Evolutionary conservation across 2,113 vertebrate species (phyloP), one percentile per base, ranked within the genome.

Genomic region (Megatriorchis doriae): DNA sequence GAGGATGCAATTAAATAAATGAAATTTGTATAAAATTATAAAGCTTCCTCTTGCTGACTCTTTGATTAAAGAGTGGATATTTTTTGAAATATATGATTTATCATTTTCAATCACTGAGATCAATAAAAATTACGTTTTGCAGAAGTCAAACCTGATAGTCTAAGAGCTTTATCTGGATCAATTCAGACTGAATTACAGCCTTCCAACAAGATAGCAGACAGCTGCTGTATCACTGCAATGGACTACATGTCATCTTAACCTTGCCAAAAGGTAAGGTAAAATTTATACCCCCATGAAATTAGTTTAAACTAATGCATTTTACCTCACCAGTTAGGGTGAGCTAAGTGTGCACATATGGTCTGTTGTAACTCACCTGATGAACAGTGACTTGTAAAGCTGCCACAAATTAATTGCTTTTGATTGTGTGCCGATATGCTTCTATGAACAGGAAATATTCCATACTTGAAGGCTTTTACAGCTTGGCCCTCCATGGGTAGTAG

Each of bases 191-290:
- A 91, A 22, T 86, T 92, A 86, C 40, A 88, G 53, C 45, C 45
- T 94, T 91, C 55, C 81, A 91, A 75, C n/a, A 81, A 87, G 65
- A 68, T 9, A 75, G 36, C 36, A 87, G 61, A 55, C 56, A 93
- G 61, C 58, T 89, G 67, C 42, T 86, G 11, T 78, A 83, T 90
- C 86, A 38, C 55, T 92, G 61, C 63, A 67, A 63, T 79, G 68
- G 61, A 68, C 73, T 92, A 52, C 2, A 4, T 61, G 66, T 81
- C 23, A 1, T 85, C 65, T 79, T 87, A 91, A 91, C 68, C 78
- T 91, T 94, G 95, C 81, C 61, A 79, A 93, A 94, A 96, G 77
- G 77, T 71, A 93, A 81, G 56, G 29, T 40, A 91, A 87, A 93
- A 90, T 96, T 90, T 94, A 94, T 91, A 65, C 8, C 2, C 31